These are phyloP conservation scores for Penelope pileata DNA, from an alignment of 2,113 vertebrate genomes.

Conservation along the genomic window DNA sequence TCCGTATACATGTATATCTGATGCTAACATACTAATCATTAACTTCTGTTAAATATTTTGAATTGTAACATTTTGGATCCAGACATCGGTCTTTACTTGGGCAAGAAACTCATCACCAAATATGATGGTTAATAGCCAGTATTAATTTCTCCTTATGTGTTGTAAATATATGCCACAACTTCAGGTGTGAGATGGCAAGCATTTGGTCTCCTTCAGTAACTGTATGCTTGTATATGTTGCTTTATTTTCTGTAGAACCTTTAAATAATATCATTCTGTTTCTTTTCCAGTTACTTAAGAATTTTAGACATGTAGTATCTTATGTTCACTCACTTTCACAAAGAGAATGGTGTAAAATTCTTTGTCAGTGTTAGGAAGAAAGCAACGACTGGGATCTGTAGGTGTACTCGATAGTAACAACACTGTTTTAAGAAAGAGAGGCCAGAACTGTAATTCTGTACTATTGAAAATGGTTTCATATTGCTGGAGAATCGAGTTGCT, in stretches of 20 bases:
- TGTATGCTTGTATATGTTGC: not conserved
- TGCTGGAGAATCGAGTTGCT: slow-evolving; percentile 67
- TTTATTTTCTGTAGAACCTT: not conserved
- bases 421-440: not conserved
- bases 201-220: not conserved
- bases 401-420: not conserved
- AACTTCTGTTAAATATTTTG: slow-evolving; percentile 16
- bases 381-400: not conserved
- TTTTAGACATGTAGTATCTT: not conserved
- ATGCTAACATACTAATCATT: slow-evolving; percentile 33
- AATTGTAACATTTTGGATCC: not conserved
- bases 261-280: not conserved
- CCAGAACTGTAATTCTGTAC: slow-evolving; percentile 47
- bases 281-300: not conserved
- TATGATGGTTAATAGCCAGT: not conserved
- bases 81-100: not conserved
- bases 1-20: slow-evolving; percentile 26
- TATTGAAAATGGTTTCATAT: slow-evolving; percentile 34
- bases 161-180: not conserved
- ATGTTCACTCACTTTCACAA: not conserved
- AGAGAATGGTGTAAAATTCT: not conserved
- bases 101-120: not conserved
- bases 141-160: slow-evolving; percentile 33
- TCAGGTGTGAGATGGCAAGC: not conserved
- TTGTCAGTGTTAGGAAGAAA: not conserved